Conservation (phyloP, 2,797 vertebrate species). For the Phrynocephalus guinanensis region DNA sequence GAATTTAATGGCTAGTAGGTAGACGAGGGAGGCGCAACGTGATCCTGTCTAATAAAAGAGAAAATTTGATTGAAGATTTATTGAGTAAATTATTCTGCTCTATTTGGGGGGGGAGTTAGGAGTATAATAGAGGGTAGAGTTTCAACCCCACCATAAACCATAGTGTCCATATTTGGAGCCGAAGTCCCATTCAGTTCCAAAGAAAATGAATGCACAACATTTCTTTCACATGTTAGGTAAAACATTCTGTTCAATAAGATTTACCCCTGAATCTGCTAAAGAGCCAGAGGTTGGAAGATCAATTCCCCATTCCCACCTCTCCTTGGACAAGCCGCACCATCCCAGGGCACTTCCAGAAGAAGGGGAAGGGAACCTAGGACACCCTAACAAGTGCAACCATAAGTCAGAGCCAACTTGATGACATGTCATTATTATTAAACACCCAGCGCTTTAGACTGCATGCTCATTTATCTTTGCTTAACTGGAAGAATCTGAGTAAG, state of each 20-base stretch:
- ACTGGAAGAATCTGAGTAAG: neutral
- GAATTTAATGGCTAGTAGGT: neutral
- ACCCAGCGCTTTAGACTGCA: neutral
- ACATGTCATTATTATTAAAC: neutral
- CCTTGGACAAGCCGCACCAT: neutral
- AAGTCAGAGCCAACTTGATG: neutral
- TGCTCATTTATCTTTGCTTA: neutral
- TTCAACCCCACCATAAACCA: too few species aligned
- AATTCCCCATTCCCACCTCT: too few species aligned
- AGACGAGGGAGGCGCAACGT: neutral
- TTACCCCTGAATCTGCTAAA: neutral
- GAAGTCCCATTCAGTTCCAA: neutral
- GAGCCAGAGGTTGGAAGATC: too few species aligned
- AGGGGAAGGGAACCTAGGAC: neutral
- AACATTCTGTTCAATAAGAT: neutral
- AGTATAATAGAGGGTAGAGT: rapidly evolving
- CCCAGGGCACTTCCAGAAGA: neutral
- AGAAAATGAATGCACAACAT: neutral
- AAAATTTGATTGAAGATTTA: neutral
- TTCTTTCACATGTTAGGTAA: neutral
- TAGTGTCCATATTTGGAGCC: too few species aligned
- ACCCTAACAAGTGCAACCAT: neutral
- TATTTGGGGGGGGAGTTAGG: neutral
- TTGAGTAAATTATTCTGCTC: neutral
- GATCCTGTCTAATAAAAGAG: rapidly evolving